Evolutionary conservation across 1,140 invertebrate species (phyloP).

Genomic region (Cataglyphis hispanica): DNA sequence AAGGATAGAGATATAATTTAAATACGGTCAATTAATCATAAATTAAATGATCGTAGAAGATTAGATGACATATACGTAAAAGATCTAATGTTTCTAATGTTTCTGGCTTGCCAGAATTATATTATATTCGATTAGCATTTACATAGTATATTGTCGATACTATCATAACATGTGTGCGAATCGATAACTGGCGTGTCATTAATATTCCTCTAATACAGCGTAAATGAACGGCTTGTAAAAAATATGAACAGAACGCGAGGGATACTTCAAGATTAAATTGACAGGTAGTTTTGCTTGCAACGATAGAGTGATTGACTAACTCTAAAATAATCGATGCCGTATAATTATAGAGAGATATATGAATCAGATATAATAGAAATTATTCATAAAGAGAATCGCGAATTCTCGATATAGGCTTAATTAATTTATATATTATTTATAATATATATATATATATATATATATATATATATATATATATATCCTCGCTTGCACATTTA

Average conservation of each 20-base stretch:
- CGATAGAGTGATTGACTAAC: neutral
- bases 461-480: no score
- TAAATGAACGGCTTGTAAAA: slow-evolving; percentile 63
- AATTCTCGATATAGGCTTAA: neutral
- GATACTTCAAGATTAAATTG: slow-evolving; percentile 56
- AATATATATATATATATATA: no score
- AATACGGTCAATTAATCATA: slow-evolving; percentile 20
- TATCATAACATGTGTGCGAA: slow-evolving; percentile 42
- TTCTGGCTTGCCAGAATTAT: slow-evolving; percentile 40
- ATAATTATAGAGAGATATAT: neutral
- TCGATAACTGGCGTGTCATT: slow-evolving; percentile 67
- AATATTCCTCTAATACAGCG: slow-evolving; percentile 54
- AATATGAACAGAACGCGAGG: slow-evolving; percentile 45
- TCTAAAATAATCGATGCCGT: neutral
- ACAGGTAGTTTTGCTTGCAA: slow-evolving; percentile 49
- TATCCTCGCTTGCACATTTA: neutral
- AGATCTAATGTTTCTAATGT: neutral
- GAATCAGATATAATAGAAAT: neutral
- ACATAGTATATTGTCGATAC: slow-evolving; percentile 19
- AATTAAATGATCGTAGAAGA: slow-evolving; percentile 21
- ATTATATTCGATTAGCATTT: slow-evolving; percentile 55
- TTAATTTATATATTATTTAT: no score
- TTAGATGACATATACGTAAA: slow-evolving; percentile 26
- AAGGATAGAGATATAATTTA: slow-evolving; percentile 39
- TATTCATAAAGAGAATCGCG: neutral